These are phyloP conservation scores for Drosophila gunungcola DNA, from an alignment of 1,140 invertebrate species.

Conservation along the genomic window DNA sequence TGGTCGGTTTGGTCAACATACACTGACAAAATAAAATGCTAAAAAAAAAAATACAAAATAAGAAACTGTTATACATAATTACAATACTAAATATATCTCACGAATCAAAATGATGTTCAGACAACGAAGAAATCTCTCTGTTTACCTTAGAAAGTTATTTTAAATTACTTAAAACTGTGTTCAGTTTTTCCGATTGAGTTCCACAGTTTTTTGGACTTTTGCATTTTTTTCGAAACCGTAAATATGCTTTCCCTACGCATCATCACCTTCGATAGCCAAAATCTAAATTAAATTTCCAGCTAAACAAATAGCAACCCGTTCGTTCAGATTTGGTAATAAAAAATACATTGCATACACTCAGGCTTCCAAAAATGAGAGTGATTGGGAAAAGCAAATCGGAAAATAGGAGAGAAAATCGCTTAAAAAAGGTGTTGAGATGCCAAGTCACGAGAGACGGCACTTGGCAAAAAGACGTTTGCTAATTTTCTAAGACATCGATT, in stretches of 20 bases:
- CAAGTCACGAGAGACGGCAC: conserved; percentile 41
- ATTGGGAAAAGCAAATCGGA: background rate
- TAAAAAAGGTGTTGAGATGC: conserved; percentile 52
- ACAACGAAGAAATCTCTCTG: too few species aligned
- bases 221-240: too few species aligned
- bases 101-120: too few species aligned
- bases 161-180: too few species aligned
- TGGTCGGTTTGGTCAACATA: conserved; percentile 17
- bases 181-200: too few species aligned
- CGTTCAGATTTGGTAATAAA: conserved; percentile 40
- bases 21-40: background rate
- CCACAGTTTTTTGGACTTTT: too few species aligned
- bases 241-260: too few species aligned
- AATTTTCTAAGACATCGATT: conserved; percentile 83
- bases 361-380: conserved; percentile 9
- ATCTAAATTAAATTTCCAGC: conserved; percentile 20
- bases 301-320: conserved; percentile 59
- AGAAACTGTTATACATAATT: too few species aligned
- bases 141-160: too few species aligned
- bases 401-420: background rate
- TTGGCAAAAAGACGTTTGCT: conserved; percentile 48
- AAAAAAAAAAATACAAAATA: too few species aligned
- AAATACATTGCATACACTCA: conserved; percentile 67
- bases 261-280: background rate
- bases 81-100: too few species aligned